phyloP scores from a whole-genome alignment of 2,888 invertebrate species.

The Agrenia bidenticulata region DNA sequence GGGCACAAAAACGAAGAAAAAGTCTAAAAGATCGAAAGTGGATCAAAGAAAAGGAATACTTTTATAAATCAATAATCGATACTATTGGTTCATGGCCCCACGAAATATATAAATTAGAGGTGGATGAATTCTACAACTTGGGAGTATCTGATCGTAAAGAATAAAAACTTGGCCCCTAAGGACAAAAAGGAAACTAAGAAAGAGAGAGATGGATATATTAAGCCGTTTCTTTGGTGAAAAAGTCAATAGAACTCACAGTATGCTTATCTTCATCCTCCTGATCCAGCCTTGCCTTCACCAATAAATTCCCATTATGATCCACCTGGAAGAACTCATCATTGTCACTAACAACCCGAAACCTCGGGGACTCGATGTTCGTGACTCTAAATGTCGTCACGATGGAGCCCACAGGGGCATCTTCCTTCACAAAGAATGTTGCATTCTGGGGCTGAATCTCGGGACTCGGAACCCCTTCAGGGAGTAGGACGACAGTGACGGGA shows the following conservation, averaged over 20 bases:
- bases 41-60: no score
- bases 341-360: constrained; percentile 57
- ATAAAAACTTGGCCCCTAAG: no score
- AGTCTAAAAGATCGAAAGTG: no score
- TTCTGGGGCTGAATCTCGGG: constrained; percentile 52
- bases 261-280: constrained; percentile 53
- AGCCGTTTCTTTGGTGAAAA: no score
- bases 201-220: no score
- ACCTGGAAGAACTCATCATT: constrained; percentile 52
- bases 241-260: constrained; percentile 49
- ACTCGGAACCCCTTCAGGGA: constrained; percentile 47
- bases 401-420: constrained; percentile 57
- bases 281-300: constrained; percentile 50
- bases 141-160: no score
- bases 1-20: no score
- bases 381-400: constrained; percentile 58
- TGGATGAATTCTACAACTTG: no score
- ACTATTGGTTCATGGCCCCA: no score
- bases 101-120: no score
- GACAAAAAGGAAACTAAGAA: no score
- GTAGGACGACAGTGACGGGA: constrained; percentile 51
- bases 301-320: constrained; percentile 50
- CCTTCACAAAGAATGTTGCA: constrained; percentile 54
- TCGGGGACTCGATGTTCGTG: constrained; percentile 58
- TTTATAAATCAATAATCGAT: no score